A percentile compares a stretch with the other conserved stretches of the same genome.
phyloP scores from a whole-genome alignment of 37 sponge, comb jelly and placozoan species.

The Ianthella basta region DNA sequence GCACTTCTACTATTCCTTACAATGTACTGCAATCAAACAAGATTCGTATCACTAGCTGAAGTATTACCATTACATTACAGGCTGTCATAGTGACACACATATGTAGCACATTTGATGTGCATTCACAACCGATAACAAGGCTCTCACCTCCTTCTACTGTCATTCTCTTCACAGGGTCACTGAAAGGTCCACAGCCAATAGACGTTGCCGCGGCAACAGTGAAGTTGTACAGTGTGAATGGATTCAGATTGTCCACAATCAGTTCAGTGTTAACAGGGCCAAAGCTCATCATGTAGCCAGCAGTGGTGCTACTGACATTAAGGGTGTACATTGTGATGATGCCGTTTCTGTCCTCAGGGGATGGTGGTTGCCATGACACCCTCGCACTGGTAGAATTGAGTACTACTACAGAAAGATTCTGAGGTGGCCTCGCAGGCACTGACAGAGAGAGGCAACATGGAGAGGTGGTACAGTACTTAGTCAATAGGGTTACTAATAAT shows the following conservation, averaged over 20 bases:
- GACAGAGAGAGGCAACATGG: background rate
- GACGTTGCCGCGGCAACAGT: background rate
- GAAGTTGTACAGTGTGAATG: background rate
- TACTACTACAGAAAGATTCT: background rate
- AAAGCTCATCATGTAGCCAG: background rate
- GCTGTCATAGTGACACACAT: too few species aligned
- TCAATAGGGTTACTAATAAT: background rate
- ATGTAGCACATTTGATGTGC: too few species aligned
- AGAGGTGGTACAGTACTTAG: background rate
- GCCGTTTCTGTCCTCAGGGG: slow-evolving; percentile 27
- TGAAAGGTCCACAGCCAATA: slow-evolving; percentile 15
- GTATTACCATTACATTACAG: too few species aligned
- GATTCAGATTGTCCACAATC: too few species aligned
- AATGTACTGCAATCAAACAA: too few species aligned
- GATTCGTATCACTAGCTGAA: too few species aligned
- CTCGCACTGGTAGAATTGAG: background rate
- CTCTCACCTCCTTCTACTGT: slow-evolving; percentile 26
- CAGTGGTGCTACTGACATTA: background rate
- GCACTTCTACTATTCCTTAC: too few species aligned
- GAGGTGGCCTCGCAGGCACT: slow-evolving; percentile 48
- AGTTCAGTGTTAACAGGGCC: background rate
- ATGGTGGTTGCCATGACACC: slow-evolving; percentile 42
- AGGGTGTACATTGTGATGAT: slow-evolving; percentile 32
- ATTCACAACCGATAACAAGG: background rate
- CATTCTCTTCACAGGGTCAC: background rate